phyloP scores from a whole-genome alignment of 2,797 vertebrate species.

The Acrossocheilus fasciatus region DNA sequence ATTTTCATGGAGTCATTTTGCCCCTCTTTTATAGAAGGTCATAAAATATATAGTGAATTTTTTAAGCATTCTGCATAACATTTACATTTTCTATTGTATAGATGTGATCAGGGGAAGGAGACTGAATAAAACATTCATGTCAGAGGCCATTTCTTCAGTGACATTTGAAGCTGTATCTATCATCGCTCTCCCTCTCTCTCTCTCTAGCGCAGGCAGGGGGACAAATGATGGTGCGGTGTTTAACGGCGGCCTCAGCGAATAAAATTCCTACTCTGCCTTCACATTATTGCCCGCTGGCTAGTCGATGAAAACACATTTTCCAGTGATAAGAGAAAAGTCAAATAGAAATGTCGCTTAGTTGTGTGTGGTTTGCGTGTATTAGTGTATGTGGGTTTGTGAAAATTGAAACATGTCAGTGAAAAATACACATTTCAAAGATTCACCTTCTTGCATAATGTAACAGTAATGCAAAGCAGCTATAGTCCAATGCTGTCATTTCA shows the following conservation, averaged over 20 bases:
- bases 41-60: constrained; percentile 79
- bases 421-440: constrained; percentile 41
- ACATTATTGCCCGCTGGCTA: constrained; percentile 78
- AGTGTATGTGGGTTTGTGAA: constrained; percentile 69
- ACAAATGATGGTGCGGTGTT: constrained; percentile 80
- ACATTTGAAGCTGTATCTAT: constrained; percentile 83
- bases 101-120: constrained; percentile 72
- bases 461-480: neutral
- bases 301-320: constrained; percentile 77
- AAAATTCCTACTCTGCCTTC: constrained; percentile 77
- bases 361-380: constrained; percentile 68
- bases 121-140: constrained; percentile 81
- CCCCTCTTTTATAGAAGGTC: constrained; percentile 78
- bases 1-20: constrained; percentile 77
- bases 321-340: constrained; percentile 82
- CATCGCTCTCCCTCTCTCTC: constrained; percentile 64
- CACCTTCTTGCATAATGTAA: neutral
- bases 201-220: constrained; percentile 74
- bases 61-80: constrained; percentile 74
- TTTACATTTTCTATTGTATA: constrained; percentile 82
- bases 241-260: constrained; percentile 78
- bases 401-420: constrained; percentile 82
- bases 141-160: constrained; percentile 79
- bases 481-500: neutral
- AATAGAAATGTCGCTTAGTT: constrained; percentile 78